phyloP scores from a whole-genome alignment of 2,888 invertebrate species.

The Drosophila meridiana region DNA sequence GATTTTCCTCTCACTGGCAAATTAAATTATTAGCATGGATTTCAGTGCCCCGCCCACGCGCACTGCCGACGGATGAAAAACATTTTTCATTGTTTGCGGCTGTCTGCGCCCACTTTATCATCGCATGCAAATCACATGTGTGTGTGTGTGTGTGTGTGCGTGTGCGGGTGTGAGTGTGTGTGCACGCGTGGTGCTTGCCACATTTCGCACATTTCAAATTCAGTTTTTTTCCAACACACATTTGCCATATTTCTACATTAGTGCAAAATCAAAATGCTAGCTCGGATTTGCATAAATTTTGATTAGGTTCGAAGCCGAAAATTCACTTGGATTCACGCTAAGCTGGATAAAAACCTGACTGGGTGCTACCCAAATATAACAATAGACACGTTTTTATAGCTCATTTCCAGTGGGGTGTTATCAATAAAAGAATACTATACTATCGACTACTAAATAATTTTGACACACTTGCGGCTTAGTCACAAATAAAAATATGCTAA shows the following conservation, averaged over 20 bases:
- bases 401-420: background rate
- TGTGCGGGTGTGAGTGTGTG: constrained; percentile 13
- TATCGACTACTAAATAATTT: background rate
- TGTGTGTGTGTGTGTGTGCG: constrained; percentile 7
- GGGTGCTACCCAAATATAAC: no score
- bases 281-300: constrained; percentile 71
- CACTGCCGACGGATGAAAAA: constrained; percentile 55
- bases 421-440: background rate
- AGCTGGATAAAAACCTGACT: background rate
- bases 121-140: constrained; percentile 60
- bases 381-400: background rate
- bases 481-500: background rate
- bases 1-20: constrained; percentile 43
- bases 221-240: constrained; percentile 65
- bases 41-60: constrained; percentile 20
- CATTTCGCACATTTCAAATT: constrained; percentile 70
- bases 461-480: background rate
- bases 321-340: constrained; percentile 29
- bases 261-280: constrained; percentile 56
- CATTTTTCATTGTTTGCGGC: constrained; percentile 81
- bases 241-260: constrained; percentile 69
- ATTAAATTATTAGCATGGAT: constrained; percentile 68
- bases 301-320: constrained; percentile 47
- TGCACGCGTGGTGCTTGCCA: constrained; percentile 44
- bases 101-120: constrained; percentile 76